Conservation (phyloP, 92 coral and sea anemone species). For the Porites lobata region DNA sequence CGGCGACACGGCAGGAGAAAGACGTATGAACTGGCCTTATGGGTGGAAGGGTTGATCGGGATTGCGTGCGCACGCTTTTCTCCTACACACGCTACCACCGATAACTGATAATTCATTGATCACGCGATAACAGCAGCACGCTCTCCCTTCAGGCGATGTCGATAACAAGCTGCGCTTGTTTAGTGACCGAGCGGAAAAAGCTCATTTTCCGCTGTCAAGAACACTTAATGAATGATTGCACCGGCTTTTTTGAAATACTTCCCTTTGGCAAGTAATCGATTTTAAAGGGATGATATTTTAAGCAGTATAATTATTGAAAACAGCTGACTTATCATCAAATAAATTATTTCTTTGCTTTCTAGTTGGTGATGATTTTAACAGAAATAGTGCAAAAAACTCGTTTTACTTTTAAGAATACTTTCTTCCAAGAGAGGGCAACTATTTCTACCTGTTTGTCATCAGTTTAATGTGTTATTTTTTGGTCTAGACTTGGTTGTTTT, state of each 20-base stretch:
- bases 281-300: neutral
- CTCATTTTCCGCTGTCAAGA: neutral
- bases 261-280: neutral
- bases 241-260: neutral
- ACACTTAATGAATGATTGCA: neutral
- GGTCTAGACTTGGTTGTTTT: no score
- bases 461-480: neutral
- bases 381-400: neutral
- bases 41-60: neutral
- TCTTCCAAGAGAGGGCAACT: neutral
- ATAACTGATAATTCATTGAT: conserved; percentile 29
- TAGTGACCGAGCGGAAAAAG: conserved; percentile 29
- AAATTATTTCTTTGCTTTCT: neutral
- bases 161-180: conserved; percentile 33
- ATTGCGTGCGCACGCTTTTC: neutral
- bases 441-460: neutral
- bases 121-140: conserved; percentile 2
- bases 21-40: no score
- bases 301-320: neutral
- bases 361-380: neutral
- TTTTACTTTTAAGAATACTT: no score
- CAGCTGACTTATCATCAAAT: neutral
- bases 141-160: neutral
- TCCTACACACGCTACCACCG: conserved; percentile 1
- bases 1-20: no score